Base-by-base conservation (phyloP, 2,888 invertebrate species). In the Nomada ferruginata region DNA sequence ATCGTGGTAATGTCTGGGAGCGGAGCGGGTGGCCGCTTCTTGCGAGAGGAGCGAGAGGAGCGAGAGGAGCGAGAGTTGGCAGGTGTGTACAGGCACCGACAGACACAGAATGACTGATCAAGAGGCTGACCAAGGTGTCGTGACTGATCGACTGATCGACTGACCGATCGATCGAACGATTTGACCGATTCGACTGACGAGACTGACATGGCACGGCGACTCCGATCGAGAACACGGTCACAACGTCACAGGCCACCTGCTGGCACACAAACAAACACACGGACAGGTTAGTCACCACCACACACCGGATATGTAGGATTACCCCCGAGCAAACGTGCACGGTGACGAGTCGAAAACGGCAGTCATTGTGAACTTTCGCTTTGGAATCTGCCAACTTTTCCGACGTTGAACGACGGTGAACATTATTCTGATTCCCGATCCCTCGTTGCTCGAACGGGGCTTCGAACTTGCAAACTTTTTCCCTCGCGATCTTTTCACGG, bases 231-330 rank as follows among this genome's bases (percentile, higher is more conserved):
- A 92, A 93, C 92, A 93, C 92, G 93, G 92, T 93, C 93, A 93
- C 93, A 93, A 93, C 92, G 93, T 93, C 93, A 93, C 93, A 93
- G 93, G 93, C 93, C 93, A 94, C 93, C 93, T 94, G 93, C 93
- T 93, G 93, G 93, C 93, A 94, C 93, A 94, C 93, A 92, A 93
- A 93, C 92, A 93, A 93, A 94, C 93, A 94, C 93, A 93, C 93
- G 91, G 92, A 93, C 93, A 93, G 89, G 93, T 94, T 94, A 94
- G 93, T 94, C 93, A 94, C 93, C 92, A 93, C 92, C 92, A 93
- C 93, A 93, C 93, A 89, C 88, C 89, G 89, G 89, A 90, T 89
- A 88, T 87, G 69, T 86, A 86, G 83, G 77, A 82, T 82, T 64
- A 36, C 20, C 71, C 79, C 85, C 53, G 88, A 20, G 79, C 63